Conservation (phyloP, 2,113 vertebrate species). For the Gracilinanus agilis region DNA sequence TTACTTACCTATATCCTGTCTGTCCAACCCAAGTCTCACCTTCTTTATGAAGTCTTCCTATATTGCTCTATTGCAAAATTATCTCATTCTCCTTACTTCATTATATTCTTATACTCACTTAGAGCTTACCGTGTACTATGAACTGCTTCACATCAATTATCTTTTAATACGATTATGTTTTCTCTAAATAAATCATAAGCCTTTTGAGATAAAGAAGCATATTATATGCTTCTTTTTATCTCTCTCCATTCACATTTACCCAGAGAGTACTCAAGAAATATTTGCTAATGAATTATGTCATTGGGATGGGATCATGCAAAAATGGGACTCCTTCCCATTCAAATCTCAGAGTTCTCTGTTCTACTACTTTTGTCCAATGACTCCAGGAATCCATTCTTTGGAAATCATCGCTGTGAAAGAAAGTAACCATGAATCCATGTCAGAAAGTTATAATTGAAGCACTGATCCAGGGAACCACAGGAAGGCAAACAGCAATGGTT, state of each 20-base stretch:
- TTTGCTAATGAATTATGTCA: background rate
- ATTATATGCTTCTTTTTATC: background rate
- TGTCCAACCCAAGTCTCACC: background rate
- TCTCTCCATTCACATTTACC: background rate
- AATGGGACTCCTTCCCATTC: background rate
- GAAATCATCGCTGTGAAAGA: background rate
- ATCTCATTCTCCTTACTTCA: background rate
- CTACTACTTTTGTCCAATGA: background rate
- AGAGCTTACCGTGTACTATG: background rate
- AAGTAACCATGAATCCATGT: background rate
- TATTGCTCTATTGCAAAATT: background rate
- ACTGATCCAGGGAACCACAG: background rate
- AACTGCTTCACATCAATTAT: background rate
- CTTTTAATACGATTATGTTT: background rate
- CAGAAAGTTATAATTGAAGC: background rate
- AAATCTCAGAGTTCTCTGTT: background rate
- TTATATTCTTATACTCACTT: background rate
- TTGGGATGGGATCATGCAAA: background rate
- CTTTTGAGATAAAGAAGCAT: background rate
- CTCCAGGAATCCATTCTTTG: background rate
- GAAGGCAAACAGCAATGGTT: background rate
- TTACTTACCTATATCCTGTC: background rate
- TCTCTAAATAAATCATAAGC: background rate
- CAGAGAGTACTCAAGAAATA: background rate
- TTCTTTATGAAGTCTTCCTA: background rate